phyloP scores from a whole-genome alignment of 2,113 vertebrate genomes.

The Camelus dromedarius region DNA sequence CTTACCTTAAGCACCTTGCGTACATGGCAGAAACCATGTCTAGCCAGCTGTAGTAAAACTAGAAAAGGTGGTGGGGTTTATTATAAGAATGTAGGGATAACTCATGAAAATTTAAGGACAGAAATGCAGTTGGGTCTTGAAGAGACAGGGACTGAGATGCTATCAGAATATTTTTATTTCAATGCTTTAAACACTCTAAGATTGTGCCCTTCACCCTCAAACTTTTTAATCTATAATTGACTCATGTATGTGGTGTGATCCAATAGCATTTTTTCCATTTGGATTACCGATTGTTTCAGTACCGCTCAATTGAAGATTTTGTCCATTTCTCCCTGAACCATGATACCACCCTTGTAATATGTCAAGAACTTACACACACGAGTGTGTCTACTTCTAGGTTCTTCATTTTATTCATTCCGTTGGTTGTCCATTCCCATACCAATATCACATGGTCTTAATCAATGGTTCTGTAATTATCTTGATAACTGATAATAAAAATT shows the following conservation, averaged over 20 bases:
- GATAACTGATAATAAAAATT: background rate
- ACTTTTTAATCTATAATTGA: background rate
- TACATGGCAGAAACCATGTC: background rate
- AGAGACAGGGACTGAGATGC: background rate
- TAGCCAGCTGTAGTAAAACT: background rate
- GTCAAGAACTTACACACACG: background rate
- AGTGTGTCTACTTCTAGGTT: background rate
- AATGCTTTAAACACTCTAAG: background rate
- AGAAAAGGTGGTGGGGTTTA: background rate
- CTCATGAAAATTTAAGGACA: background rate
- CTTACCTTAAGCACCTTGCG: background rate
- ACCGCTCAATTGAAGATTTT: background rate
- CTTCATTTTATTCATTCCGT: background rate
- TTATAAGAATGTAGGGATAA: background rate
- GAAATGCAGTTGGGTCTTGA: background rate
- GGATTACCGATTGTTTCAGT: background rate
- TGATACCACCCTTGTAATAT: background rate
- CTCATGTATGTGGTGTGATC: background rate
- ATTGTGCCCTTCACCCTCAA: background rate
- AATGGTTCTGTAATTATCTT: background rate
- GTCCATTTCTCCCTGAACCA: background rate
- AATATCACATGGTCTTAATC: background rate
- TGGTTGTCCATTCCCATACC: background rate
- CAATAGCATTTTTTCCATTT: background rate
- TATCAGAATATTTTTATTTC: background rate